Conservation (phyloP, 2,113 vertebrate genomes). For the Alexandromys fortis region DNA sequence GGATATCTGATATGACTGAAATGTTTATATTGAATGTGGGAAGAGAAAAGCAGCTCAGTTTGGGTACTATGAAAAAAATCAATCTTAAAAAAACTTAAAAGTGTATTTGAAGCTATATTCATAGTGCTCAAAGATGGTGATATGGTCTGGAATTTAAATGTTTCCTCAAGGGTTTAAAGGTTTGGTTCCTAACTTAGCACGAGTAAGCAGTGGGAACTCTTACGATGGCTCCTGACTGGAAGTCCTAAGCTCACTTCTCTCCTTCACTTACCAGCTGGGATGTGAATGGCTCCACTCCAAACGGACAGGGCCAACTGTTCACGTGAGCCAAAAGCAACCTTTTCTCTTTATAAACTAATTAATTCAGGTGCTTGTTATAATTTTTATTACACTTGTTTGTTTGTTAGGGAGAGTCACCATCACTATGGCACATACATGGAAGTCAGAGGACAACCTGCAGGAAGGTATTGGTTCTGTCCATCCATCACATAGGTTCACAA, state of each 20-base stretch:
- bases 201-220: background rate
- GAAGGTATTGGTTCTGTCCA: background rate
- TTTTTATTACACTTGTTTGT: background rate
- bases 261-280: background rate
- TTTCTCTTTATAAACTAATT: background rate
- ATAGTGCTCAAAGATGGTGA: background rate
- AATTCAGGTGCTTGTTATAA: background rate
- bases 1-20: background rate
- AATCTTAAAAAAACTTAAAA: background rate
- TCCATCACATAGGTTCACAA: background rate
- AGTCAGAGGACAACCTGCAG: background rate
- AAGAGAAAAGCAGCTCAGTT: background rate
- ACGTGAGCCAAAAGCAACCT: background rate
- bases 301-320: background rate
- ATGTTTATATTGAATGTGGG: background rate
- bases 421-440: background rate
- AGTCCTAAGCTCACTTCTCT: background rate
- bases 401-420: background rate
- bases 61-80: conserved; percentile 3
- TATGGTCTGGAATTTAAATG: background rate
- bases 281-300: background rate
- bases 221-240: background rate
- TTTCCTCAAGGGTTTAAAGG: background rate
- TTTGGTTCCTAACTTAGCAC: background rate
- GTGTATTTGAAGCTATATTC: conserved; percentile 15